Evolutionary conservation across 2,888 invertebrate species (phyloP).

Genomic region (Teinopalpus imperialis): DNA sequence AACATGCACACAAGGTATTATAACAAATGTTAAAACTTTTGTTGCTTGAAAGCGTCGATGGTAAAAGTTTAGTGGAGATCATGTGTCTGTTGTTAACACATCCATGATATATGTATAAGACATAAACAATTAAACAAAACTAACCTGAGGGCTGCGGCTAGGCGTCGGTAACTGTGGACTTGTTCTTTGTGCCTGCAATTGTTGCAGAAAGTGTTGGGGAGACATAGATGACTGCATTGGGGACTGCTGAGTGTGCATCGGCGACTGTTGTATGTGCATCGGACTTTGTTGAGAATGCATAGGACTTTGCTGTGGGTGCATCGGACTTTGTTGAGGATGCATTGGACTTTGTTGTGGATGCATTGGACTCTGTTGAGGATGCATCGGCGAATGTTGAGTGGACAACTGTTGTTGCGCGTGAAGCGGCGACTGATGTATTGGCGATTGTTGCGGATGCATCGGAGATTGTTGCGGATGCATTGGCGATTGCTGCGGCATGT

Average conservation of each 20-base stretch:
- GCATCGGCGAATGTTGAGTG: slow-evolving; percentile 51
- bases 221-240: slow-evolving; percentile 49
- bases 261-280: slow-evolving; percentile 60
- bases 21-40: too few relatives aligned
- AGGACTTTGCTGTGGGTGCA: slow-evolving; percentile 50
- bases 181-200: slow-evolving; percentile 70
- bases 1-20: too few relatives aligned
- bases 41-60: too few relatives aligned
- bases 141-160: slow-evolving; percentile 74
- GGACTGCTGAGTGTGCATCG: slow-evolving; percentile 51
- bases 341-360: slow-evolving; percentile 60
- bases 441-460: slow-evolving; percentile 53
- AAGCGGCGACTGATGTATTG: slow-evolving; percentile 48
- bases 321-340: slow-evolving; percentile 59
- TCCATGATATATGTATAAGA: too few relatives aligned
- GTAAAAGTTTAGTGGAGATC: too few relatives aligned
- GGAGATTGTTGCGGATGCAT: slow-evolving; percentile 51
- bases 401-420: slow-evolving; percentile 53
- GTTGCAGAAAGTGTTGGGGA: slow-evolving; percentile 49
- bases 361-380: slow-evolving; percentile 54
- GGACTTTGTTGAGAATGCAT: slow-evolving; percentile 50
- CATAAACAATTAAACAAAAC: too few relatives aligned
- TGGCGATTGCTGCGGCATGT: slow-evolving; percentile 50
- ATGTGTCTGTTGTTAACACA: too few relatives aligned
- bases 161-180: slow-evolving; percentile 75